Percentiles rank a stretch among this genome's conserved stretches.
phyloP scores from a whole-genome alignment of 2,797 vertebrate species.

The Potorous gilbertii region DNA sequence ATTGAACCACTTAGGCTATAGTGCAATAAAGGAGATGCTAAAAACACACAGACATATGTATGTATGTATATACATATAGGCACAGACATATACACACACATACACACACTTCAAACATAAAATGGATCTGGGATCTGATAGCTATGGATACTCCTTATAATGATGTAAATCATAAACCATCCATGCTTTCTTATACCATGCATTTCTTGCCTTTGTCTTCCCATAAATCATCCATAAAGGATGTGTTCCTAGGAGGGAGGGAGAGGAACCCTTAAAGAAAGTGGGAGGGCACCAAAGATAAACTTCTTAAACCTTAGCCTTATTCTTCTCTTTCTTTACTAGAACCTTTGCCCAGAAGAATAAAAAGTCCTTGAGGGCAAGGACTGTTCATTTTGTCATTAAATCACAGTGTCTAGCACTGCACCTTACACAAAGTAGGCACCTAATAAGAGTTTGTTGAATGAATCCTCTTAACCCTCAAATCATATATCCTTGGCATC shows the following conservation, averaged over 20 bases:
- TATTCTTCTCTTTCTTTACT: background rate
- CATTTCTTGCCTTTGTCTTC: background rate
- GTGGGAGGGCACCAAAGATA: background rate
- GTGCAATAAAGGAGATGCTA: background rate
- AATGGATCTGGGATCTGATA: background rate
- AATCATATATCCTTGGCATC: background rate
- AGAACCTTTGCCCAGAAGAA: background rate
- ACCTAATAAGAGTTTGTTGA: background rate
- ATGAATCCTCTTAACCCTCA: background rate
- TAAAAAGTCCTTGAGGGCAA: background rate
- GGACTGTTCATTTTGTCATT: background rate
- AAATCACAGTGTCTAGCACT: background rate
- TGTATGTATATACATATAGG: background rate
- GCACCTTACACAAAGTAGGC: background rate
- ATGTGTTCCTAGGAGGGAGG: background rate
- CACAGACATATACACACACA: no score
- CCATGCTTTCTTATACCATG: background rate
- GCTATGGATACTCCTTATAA: background rate
- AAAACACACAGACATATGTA: background rate
- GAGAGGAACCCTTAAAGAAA: background rate
- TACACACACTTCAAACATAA: background rate
- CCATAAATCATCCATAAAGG: background rate
- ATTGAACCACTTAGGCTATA: background rate
- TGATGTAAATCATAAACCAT: no score
- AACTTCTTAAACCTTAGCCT: background rate